Conservation (phyloP, 1,140 invertebrate genomes). For the Leptoteleia sp. region DNA sequence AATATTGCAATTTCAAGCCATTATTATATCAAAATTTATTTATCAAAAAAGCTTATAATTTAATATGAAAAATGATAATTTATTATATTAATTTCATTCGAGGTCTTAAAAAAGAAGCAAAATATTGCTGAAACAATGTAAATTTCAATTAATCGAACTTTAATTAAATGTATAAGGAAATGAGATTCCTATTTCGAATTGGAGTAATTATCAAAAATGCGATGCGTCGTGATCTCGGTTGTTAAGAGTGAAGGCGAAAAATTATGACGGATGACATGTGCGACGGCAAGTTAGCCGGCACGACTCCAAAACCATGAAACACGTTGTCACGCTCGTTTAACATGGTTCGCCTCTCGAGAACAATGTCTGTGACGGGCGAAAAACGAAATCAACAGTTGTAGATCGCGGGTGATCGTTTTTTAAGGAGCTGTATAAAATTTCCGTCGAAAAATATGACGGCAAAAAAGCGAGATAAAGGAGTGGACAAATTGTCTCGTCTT, state of each 20-base stretch:
- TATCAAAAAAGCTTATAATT: no score
- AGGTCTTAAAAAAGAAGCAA: no score
- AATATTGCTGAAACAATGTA: no score
- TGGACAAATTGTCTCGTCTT: constrained; percentile 14
- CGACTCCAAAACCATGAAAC: constrained; percentile 64
- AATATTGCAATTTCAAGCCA: no score
- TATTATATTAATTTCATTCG: no score
- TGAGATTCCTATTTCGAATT: constrained; percentile 9
- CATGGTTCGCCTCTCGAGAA: constrained; percentile 57
- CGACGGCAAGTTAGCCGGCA: constrained; percentile 47
- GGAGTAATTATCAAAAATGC: constrained; percentile 24
- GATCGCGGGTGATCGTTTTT: constrained; percentile 23
- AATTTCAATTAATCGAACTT: no score
- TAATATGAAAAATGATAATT: no score
- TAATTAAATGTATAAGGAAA: no score
- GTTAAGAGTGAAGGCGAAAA: constrained; percentile 43
- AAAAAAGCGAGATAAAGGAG: constrained; percentile 6
- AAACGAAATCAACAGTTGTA: constrained; percentile 48
- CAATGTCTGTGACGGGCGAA: constrained; percentile 52
- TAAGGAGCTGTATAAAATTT: constrained; percentile 27
- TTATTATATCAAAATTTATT: no score
- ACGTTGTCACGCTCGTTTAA: constrained; percentile 68
- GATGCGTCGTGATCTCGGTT: constrained; percentile 15
- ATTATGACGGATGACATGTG: constrained; percentile 63
- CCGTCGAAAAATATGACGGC: background rate